Conservation (phyloP, 2,113 vertebrate genomes). For the Salvator merianae region DNA sequence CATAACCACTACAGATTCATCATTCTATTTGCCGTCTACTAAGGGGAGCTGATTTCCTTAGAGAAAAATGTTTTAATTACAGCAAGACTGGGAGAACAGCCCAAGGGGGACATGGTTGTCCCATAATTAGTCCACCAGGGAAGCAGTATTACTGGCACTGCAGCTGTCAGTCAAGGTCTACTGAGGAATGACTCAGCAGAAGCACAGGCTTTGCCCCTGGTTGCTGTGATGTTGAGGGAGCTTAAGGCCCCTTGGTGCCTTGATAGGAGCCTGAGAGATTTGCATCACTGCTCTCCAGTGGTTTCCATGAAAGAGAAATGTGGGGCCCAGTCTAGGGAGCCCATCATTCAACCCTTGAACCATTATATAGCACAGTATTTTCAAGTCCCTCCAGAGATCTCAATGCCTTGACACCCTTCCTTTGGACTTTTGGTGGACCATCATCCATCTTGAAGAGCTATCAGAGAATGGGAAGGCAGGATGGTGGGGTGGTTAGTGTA, state of each 20-base stretch:
- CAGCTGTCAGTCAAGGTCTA: no score
- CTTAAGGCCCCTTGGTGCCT: background rate
- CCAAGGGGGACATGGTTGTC: no score
- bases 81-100: background rate
- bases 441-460: no score
- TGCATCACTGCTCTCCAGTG: background rate
- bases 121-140: constrained; percentile 13
- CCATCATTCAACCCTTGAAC: background rate
- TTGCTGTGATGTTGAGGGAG: background rate
- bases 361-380: no score
- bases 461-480: no score
- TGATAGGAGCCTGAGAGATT: background rate
- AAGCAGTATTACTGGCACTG: background rate
- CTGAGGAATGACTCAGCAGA: background rate
- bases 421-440: no score
- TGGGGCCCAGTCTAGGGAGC: background rate
- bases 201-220: background rate
- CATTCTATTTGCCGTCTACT: background rate
- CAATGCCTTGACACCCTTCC: no score
- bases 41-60: constrained; percentile 16
- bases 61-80: constrained; percentile 25
- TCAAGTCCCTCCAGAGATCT: no score
- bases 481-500: no score
- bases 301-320: no score
- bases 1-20: background rate